Evolutionary conservation across 1,140 invertebrate species (phyloP).

Genomic region (Drosophila leontia): DNA sequence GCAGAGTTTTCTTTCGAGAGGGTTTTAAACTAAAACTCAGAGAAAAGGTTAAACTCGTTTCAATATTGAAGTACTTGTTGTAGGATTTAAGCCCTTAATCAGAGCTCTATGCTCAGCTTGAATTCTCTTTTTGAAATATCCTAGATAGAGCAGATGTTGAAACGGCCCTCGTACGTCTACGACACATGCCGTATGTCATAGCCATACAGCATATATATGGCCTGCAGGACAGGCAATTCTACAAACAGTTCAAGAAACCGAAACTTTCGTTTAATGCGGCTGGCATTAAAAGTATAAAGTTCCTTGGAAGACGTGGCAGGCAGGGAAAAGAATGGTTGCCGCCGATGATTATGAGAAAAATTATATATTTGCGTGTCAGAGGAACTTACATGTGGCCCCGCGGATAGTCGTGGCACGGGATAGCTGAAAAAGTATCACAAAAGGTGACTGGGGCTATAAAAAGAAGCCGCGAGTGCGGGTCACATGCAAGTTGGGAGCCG

Average conservation of each 20-base stretch:
- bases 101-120: too few species aligned
- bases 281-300: slow-evolving; percentile 78
- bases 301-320: slow-evolving; percentile 50
- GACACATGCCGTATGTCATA: slow-evolving; percentile 67
- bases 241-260: slow-evolving; percentile 29
- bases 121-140: neutral
- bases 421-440: slow-evolving; percentile 68
- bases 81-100: too few species aligned
- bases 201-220: slow-evolving; percentile 15
- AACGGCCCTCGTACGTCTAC: slow-evolving; percentile 56
- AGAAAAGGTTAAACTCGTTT: too few species aligned
- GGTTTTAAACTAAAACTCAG: neutral
- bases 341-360: slow-evolving; percentile 77
- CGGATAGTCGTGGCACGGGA: slow-evolving; percentile 30
- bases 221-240: slow-evolving; percentile 43
- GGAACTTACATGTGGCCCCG: slow-evolving; percentile 44
- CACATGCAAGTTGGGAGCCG: slow-evolving; percentile 55
- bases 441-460: slow-evolving; percentile 76
- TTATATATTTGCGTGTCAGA: slow-evolving; percentile 81
- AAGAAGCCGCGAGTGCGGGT: slow-evolving; percentile 51
- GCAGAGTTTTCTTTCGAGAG: too few species aligned
- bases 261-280: slow-evolving; percentile 76
- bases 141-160: neutral
- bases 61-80: too few species aligned
- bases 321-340: slow-evolving; percentile 52